Conservation (phyloP, 2,888 invertebrate genomes). For the Bibio marci region DNA sequence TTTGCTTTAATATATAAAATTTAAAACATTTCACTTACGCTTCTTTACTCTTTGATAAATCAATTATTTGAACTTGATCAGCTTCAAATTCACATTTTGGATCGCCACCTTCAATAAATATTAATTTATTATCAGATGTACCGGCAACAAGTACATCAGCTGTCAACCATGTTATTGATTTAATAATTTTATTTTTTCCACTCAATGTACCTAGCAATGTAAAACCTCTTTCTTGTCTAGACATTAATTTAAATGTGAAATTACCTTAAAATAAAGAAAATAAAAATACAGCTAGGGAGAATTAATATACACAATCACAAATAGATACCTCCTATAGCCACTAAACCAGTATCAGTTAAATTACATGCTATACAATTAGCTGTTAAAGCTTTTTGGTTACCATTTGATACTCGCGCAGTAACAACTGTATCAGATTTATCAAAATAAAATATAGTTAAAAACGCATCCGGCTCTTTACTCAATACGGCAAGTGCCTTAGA, state of each 20-base stretch:
- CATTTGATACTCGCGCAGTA: slow-evolving; percentile 18
- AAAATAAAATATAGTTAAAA: slow-evolving; percentile 52
- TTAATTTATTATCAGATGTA: slow-evolving; percentile 54
- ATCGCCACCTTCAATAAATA: slow-evolving; percentile 75
- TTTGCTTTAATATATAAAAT: too few relatives aligned
- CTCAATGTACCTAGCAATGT: slow-evolving; percentile 34
- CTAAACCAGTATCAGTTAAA: slow-evolving; percentile 46
- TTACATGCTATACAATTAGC: slow-evolving; percentile 31
- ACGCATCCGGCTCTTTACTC: slow-evolving; percentile 56
- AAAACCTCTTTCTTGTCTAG: slow-evolving; percentile 50
- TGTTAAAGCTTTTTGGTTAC: slow-evolving; percentile 16
- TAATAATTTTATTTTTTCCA: slow-evolving; percentile 65
- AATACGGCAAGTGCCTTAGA: slow-evolving; percentile 64
- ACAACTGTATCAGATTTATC: slow-evolving; percentile 47
- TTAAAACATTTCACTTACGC: neutral
- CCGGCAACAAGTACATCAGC: slow-evolving; percentile 72
- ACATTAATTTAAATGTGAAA: slow-evolving; percentile 45
- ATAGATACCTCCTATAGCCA: slow-evolving; percentile 34
- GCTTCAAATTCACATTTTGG: slow-evolving; percentile 50
- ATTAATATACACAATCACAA: neutral
- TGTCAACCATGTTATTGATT: slow-evolving; percentile 65
- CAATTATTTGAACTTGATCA: slow-evolving; percentile 18
- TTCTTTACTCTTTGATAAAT: slow-evolving; percentile 12
- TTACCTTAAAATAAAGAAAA: slow-evolving; percentile 34
- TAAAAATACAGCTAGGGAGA: neutral